These are phyloP conservation scores for Sarcoramphus papa DNA, from an alignment of 2,797 vertebrate species.

Conservation along the genomic window DNA sequence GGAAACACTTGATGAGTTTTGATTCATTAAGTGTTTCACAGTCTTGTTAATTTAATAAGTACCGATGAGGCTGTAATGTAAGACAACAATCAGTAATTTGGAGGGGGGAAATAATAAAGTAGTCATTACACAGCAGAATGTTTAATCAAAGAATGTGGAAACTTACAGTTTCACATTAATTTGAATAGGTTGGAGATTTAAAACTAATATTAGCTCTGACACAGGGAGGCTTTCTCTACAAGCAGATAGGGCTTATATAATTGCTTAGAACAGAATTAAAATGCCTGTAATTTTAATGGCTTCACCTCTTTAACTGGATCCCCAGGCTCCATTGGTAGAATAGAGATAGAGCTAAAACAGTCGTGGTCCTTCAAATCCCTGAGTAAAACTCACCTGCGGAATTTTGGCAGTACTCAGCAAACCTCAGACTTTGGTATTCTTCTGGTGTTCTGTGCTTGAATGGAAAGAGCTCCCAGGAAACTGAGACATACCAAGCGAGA, in stretches of 20 bases:
- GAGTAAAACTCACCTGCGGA: background rate
- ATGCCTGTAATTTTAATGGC: constrained; percentile 23
- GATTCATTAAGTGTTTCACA: constrained; percentile 71
- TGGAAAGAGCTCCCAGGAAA: background rate
- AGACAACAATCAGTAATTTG: constrained; percentile 75
- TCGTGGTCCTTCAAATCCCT: background rate
- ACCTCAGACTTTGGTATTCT: background rate
- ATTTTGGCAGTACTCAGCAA: background rate
- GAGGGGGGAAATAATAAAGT: constrained; percentile 62
- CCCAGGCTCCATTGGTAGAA: background rate
- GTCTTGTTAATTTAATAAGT: constrained; percentile 74
- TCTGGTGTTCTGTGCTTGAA: background rate
- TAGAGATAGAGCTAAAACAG: background rate
- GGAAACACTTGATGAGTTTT: constrained; percentile 71
- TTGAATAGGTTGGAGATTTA: constrained; percentile 60
- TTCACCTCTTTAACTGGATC: constrained; percentile 10
- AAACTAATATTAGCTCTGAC: constrained; percentile 55
- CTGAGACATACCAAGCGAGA: background rate
- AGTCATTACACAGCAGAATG: constrained; percentile 69
- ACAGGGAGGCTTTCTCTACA: constrained; percentile 21
- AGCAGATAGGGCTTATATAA: constrained; percentile 49
- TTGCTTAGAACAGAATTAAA: constrained; percentile 49
- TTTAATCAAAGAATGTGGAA: constrained; percentile 71
- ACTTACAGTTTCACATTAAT: constrained; percentile 54
- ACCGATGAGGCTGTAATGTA: constrained; percentile 65